Base-by-base conservation (phyloP, 2,888 invertebrate species). In the Apodemia duryi region DNA sequence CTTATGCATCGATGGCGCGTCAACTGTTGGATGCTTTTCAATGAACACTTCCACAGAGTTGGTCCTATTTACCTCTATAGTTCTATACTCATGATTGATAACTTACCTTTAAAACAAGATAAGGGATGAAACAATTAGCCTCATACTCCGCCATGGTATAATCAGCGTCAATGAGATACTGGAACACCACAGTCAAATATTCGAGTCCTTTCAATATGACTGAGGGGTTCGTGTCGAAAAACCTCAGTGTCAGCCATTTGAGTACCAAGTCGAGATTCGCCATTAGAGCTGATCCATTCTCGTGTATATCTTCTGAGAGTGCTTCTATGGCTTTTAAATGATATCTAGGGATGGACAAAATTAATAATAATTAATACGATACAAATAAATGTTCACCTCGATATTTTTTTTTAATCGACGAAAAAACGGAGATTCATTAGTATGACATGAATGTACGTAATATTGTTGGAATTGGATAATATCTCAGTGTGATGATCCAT, bases 161-260 rank as follows among this genome's bases (percentile, higher is more conserved):
- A 69, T 96, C 95, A 69, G 94, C 94, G 54, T 96, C 95, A 62
- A 95, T 95, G 43, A 98, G 92, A 80, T 95, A 93, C 70, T 94
- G 94, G 85, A 99, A 98, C 67, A 98, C 96, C 28, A 94, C 86
- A 69, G 95, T 95, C 11, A 99, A 91, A 85, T 98, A 99, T 81
- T 99, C 99, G 74, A 99, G 90, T n/a, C 97, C 98, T 91, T 98
- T 98, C 74, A 99, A 93, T 68, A 99, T 93, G 51, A 99, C 99
- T 21, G 98, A 98, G 10, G 99, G 99, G 92, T 99, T 99, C 35
- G 99, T 99, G 89, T 99, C 99, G 79, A 98, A 99, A 91, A 99
- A 99, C 68, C 99, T 93, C 62, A 99, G 89, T 0, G 99, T 98
- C 74, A 98, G 85, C 99, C 99, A 99, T 83, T 98, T 98, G 61